Evolutionary conservation across 2,797 vertebrate species (phyloP).

Genomic region (Halcyon smyrnensis): DNA sequence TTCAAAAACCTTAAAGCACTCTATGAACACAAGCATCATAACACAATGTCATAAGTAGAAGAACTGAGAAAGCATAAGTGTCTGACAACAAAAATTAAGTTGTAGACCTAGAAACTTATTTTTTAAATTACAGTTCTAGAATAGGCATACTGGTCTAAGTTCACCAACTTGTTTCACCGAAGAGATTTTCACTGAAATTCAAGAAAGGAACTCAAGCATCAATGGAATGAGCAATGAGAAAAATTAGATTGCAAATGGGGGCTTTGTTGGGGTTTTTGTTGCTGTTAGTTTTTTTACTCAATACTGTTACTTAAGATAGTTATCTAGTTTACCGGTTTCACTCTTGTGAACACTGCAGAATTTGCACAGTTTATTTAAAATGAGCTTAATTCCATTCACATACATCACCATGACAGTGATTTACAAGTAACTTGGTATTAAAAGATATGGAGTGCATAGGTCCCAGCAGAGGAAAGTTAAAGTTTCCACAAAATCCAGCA

Average conservation of each 20-base stretch:
- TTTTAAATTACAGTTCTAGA: neutral
- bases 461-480: neutral
- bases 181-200: neutral
- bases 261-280: neutral
- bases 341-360: neutral
- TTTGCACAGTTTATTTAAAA: neutral
- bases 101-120: neutral
- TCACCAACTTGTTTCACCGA: neutral
- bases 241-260: neutral
- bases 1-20: neutral
- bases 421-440: neutral
- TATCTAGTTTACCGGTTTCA: neutral
- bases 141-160: neutral
- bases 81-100: neutral
- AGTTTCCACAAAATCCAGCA: neutral
- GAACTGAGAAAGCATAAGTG: neutral
- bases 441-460: neutral
- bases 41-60: neutral
- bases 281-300: neutral
- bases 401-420: neutral
- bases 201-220: neutral
- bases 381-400: neutral
- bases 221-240: neutral
- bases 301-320: neutral
- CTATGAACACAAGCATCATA: neutral